Percentiles rank a stretch among this genome's conserved stretches.
These are phyloP conservation scores for Donacobius atricapilla DNA, from an alignment of 2,113 vertebrate genomes.

Conservation along the genomic window DNA sequence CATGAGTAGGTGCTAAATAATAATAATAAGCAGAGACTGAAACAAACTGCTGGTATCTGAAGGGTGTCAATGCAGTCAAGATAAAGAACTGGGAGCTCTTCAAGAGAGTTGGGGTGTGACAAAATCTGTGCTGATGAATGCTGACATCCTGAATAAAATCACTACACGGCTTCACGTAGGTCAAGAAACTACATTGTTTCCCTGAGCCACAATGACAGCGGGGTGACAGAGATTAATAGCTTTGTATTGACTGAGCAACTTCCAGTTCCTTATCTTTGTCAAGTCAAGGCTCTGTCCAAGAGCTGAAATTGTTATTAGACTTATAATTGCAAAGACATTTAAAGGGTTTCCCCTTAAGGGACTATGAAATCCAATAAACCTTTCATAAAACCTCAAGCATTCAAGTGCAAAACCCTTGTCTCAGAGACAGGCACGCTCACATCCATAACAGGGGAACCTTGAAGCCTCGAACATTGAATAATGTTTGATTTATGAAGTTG, in stretches of 20 bases:
- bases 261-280: conserved; percentile 96
- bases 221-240: conserved; percentile 99
- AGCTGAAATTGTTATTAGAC: conserved; percentile 93
- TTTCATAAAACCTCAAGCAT: conserved; percentile 87
- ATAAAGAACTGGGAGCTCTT: conserved; percentile 75
- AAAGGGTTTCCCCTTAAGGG: conserved; percentile 98
- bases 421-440: conserved; percentile 58
- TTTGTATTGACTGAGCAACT: conserved; percentile 95
- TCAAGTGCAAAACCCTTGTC: conserved; percentile 67
- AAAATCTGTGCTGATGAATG: conserved; percentile 80
- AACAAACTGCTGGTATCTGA: conserved; percentile 64
- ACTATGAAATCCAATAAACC: conserved; percentile 97
- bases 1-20: conserved; percentile 76
- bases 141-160: conserved; percentile 85
- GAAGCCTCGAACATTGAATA: conserved; percentile 74
- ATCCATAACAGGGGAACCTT: conserved; percentile 74
- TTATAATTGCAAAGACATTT: conserved; percentile 99
- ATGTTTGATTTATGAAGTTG: conserved; percentile 90
- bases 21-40: conserved; percentile 61
- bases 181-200: conserved; percentile 85
- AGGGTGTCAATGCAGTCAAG: conserved; percentile 69
- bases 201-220: conserved; percentile 80
- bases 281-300: conserved; percentile 86
- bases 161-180: conserved; percentile 77
- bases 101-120: conserved; percentile 73